A percentile compares a stretch with the other conserved stretches of the same genome.
These are phyloP conservation scores for Mactra quadrangularis DNA, from an alignment of 1,140 invertebrate genomes.

Conservation along the genomic window DNA sequence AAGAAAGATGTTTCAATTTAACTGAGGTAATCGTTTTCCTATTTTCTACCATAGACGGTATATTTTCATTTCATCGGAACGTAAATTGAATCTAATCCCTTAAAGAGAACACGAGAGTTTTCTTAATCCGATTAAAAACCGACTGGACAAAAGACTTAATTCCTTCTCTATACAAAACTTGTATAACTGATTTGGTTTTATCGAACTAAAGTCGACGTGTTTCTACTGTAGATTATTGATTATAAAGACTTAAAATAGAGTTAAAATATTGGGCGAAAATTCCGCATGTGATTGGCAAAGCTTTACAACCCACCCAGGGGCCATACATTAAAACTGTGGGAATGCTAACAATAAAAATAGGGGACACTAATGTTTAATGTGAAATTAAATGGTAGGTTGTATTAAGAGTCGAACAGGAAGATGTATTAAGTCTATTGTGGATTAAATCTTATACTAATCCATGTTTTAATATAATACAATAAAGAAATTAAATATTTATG, in stretches of 20 bases:
- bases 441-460: too few species aligned
- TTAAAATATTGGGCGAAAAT: slow-evolving; percentile 59
- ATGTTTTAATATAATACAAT: too few species aligned
- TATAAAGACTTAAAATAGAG: slow-evolving; percentile 25
- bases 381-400: too few species aligned
- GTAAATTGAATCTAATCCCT: slow-evolving; percentile 58
- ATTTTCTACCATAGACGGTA: slow-evolving; percentile 36
- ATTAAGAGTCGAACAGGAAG: too few species aligned
- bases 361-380: too few species aligned
- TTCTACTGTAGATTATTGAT: slow-evolving; percentile 57
- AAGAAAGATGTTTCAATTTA: slow-evolving; percentile 47
- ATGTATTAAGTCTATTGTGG: too few species aligned
- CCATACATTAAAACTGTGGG: slow-evolving; percentile 1
- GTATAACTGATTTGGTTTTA: slow-evolving; percentile 49
- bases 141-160: slow-evolving; percentile 55
- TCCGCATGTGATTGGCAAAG: slow-evolving; percentile 45
- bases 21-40: slow-evolving; percentile 34
- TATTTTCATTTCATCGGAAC: slow-evolving; percentile 55
- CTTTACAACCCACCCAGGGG: neutral
- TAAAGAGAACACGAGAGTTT: slow-evolving; percentile 40
- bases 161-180: slow-evolving; percentile 53
- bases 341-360: slow-evolving; percentile 8
- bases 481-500: too few species aligned
- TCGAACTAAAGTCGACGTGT: slow-evolving; percentile 39
- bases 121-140: slow-evolving; percentile 56